Evolutionary conservation across 2,888 invertebrate species (phyloP).

Genomic region (Achlya flavicornis): DNA sequence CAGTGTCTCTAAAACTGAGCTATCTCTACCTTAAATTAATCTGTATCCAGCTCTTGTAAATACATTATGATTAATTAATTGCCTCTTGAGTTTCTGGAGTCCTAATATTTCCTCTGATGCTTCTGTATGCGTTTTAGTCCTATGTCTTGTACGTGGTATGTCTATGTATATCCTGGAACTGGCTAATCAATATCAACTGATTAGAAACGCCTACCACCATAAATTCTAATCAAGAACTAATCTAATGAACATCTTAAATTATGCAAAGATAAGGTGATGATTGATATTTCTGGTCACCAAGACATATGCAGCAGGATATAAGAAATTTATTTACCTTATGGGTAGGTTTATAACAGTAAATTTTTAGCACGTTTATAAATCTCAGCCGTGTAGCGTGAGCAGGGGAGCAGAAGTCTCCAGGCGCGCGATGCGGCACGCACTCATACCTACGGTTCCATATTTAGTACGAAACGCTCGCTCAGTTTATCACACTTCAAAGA

Average conservation of each 20-base stretch:
- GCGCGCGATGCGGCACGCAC: constrained; percentile 55
- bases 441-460: constrained; percentile 63
- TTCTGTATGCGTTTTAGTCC: not conserved
- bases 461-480: constrained; percentile 60
- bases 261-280: not conserved
- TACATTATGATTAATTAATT: too few species aligned
- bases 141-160: not conserved
- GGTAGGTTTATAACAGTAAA: constrained; percentile 41
- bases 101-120: too few species aligned
- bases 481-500: constrained; percentile 81
- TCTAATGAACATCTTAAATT: not conserved
- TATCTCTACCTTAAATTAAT: too few species aligned
- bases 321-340: constrained; percentile 32
- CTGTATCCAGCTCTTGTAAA: too few species aligned
- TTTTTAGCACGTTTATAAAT: constrained; percentile 60
- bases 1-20: too few species aligned
- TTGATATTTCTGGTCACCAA: not conserved
- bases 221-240: not conserved
- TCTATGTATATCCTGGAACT: not conserved
- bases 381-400: constrained; percentile 35
- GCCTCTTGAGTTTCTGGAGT: too few species aligned
- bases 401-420: constrained; percentile 51
- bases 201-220: not conserved
- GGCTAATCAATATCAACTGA: constrained; percentile 7
- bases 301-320: not conserved